Evolutionary conservation across 2,113 vertebrate species (phyloP).

Genomic region (Aspidoscelis tigris): DNA sequence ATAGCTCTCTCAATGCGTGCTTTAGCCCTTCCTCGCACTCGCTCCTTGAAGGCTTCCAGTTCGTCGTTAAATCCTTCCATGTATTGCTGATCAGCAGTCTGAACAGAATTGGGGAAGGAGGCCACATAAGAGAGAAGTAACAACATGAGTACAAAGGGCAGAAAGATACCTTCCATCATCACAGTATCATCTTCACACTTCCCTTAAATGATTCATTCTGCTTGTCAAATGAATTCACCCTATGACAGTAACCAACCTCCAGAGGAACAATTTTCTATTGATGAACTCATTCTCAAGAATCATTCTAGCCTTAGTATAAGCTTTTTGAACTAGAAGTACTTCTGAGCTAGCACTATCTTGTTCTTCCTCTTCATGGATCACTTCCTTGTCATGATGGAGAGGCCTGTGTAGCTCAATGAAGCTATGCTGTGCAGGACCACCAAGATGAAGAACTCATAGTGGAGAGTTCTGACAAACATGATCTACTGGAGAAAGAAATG

Average conservation of each 20-base stretch:
- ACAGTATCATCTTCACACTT: neutral
- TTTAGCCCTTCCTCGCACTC: conserved; percentile 87
- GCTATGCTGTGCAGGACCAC: too few relatives aligned
- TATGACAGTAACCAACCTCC: neutral
- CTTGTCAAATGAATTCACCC: neutral
- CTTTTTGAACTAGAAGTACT: too few relatives aligned
- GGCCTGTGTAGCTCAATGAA: too few relatives aligned
- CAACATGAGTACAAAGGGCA: neutral
- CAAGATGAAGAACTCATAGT: too few relatives aligned
- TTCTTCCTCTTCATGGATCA: too few relatives aligned
- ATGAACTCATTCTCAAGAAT: neutral
- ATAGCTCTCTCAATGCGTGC: conserved; percentile 90
- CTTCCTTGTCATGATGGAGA: too few relatives aligned
- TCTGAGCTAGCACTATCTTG: too few relatives aligned
- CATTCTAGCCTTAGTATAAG: neutral
- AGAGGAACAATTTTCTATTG: neutral
- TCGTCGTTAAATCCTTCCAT: conserved; percentile 95
- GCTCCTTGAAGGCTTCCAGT: conserved; percentile 90
- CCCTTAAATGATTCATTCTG: neutral
- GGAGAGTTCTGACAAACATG: too few relatives aligned
- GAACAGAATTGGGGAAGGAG: fast-evolving
- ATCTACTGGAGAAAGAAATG: too few relatives aligned
- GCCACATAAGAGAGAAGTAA: fast-evolving
- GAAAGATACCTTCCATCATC: neutral
- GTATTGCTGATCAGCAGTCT: conserved; percentile 94